A percentile compares a stretch with the other conserved stretches of the same genome.
Conservation (phyloP, 2,113 vertebrate genomes). For the Polypterus bichir region DNA sequence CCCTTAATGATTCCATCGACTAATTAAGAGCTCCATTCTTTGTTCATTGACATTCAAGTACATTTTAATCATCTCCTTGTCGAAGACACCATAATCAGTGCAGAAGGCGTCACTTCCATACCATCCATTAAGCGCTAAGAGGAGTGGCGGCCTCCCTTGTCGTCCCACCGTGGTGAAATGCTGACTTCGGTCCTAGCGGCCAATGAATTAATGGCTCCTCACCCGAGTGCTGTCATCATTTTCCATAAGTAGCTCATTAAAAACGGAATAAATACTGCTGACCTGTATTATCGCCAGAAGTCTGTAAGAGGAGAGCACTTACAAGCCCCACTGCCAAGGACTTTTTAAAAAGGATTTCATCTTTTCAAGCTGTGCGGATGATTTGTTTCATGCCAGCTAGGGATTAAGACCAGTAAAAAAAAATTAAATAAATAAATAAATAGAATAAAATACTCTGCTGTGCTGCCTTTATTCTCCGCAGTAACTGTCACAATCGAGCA, state of each 20-base stretch:
- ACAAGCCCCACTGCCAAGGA: background rate
- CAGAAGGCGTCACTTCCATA: constrained; percentile 1
- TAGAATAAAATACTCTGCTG: too few species aligned
- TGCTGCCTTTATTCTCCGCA: background rate
- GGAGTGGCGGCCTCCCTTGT: background rate
- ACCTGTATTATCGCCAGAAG: background rate
- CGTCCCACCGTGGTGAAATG: constrained; percentile 5
- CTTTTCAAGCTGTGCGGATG: constrained; percentile 1
- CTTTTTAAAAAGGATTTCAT: too few species aligned
- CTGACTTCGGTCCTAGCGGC: constrained; percentile 14
- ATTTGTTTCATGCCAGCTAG: constrained; percentile 1
- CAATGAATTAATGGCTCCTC: constrained; percentile 20
- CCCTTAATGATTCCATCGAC: constrained; percentile 19
- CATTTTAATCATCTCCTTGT: constrained; percentile 13
- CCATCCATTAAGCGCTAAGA: background rate
- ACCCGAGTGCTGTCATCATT: constrained; percentile 15
- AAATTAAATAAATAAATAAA: background rate
- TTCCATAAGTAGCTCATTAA: constrained; percentile 17
- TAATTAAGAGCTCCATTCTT: constrained; percentile 18
- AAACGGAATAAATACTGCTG: background rate
- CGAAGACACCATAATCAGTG: constrained; percentile 7
- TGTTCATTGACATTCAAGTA: constrained; percentile 16
- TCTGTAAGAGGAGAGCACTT: background rate
- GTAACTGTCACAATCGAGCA: constrained; percentile 14
- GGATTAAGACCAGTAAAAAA: background rate